Conservation (phyloP, 2,797 vertebrate species). For the Serranus cabrilla region DNA sequence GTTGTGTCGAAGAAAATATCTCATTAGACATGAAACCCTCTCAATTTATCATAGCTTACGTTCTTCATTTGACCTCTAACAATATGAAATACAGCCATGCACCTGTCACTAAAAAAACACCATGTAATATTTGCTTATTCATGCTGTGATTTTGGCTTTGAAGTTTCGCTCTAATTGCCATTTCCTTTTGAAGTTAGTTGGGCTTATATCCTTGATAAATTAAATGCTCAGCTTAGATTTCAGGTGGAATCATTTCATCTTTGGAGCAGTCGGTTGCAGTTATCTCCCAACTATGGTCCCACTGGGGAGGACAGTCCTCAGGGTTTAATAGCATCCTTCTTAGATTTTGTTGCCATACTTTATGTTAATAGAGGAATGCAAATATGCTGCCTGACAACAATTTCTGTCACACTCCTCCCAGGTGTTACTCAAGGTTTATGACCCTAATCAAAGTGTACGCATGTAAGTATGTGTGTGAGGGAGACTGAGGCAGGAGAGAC, state of each 20-base stretch:
- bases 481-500: constrained; percentile 16
- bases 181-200: constrained; percentile 72
- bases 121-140: constrained; percentile 50
- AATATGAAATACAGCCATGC: constrained; percentile 27
- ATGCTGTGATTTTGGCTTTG: constrained; percentile 66
- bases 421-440: constrained; percentile 66
- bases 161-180: constrained; percentile 65
- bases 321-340: constrained; percentile 46
- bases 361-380: constrained; percentile 66
- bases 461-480: constrained; percentile 22
- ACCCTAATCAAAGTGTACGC: constrained; percentile 56
- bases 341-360: constrained; percentile 52
- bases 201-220: constrained; percentile 48
- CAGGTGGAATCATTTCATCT: constrained; percentile 62
- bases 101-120: constrained; percentile 30
- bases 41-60: not conserved
- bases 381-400: constrained; percentile 59
- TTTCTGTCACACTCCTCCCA: constrained; percentile 51
- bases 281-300: constrained; percentile 61
- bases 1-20: not conserved
- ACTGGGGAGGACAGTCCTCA: constrained; percentile 54
- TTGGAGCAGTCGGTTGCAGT: constrained; percentile 56
- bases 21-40: not conserved
- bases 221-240: constrained; percentile 62
- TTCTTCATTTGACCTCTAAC: constrained; percentile 24